Conservation (phyloP, 2,797 vertebrate species). For the Tenualosa ilisha region DNA sequence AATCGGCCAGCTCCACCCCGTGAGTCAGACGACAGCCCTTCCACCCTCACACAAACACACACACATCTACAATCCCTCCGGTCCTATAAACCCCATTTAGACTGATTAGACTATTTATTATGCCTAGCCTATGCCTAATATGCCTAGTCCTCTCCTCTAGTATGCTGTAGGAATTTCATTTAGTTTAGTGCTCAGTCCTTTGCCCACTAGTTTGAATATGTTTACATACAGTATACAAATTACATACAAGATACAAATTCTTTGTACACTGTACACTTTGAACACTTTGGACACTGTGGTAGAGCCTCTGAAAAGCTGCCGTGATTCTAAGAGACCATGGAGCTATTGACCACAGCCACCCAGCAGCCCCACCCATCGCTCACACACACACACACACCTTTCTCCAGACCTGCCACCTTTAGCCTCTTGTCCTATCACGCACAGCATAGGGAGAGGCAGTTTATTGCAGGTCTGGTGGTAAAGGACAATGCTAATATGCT, state of each 20-base stretch:
- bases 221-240: no score
- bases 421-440: not conserved
- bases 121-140: no score
- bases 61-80: no score
- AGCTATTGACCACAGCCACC: not conserved
- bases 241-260: no score
- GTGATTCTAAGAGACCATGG: no score
- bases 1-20: constrained; percentile 90
- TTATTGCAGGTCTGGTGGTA: not conserved
- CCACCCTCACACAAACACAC: no score
- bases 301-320: not conserved
- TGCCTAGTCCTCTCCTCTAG: not conserved
- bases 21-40: constrained; percentile 66
- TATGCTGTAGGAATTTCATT: not conserved
- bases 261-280: no score
- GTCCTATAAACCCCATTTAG: no score
- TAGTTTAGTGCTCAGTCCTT: not conserved
- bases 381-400: not conserved
- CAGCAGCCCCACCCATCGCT: not conserved
- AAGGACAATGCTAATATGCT: no score
- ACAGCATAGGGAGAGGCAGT: not conserved
- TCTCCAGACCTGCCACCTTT: not conserved
- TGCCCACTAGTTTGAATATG: no score
- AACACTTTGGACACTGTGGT: no score
- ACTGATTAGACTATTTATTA: no score